A percentile compares a stretch with the other conserved stretches of the same genome.
phyloP scores from a whole-genome alignment of 2,888 invertebrate genomes.

The Asteroscopus sphinx region DNA sequence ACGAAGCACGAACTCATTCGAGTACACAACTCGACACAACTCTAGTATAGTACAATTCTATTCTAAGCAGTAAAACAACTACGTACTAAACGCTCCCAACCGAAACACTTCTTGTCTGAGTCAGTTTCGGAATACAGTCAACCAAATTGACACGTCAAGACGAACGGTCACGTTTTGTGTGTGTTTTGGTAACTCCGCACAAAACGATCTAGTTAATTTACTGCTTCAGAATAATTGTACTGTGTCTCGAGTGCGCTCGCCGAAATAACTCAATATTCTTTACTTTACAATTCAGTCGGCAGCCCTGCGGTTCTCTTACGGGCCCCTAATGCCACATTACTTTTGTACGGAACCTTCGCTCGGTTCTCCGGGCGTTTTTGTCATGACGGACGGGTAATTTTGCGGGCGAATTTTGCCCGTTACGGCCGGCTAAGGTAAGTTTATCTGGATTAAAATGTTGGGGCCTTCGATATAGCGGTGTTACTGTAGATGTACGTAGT shows the following conservation, averaged over 20 bases:
- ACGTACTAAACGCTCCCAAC: too few species aligned
- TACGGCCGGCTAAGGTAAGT: constrained; percentile 57
- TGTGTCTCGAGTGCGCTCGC: constrained; percentile 20
- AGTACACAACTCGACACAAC: constrained; percentile 25
- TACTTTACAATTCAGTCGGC: constrained; percentile 44
- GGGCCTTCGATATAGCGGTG: constrained; percentile 41
- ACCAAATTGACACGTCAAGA: too few species aligned
- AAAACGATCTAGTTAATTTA: too few species aligned
- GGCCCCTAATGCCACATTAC: constrained; percentile 64
- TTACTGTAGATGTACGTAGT: constrained; percentile 18
- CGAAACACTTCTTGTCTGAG: too few species aligned
- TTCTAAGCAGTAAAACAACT: too few species aligned
- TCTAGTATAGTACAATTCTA: background rate
- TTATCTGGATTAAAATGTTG: constrained; percentile 59
- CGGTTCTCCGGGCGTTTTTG: constrained; percentile 61
- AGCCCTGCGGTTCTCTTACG: constrained; percentile 55
- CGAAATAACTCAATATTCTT: constrained; percentile 52
- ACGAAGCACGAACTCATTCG: constrained; percentile 31
- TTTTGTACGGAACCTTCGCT: constrained; percentile 63
- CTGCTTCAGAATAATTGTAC: too few species aligned
- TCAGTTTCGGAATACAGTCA: too few species aligned
- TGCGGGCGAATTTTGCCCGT: constrained; percentile 56
- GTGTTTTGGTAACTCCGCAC: too few species aligned
- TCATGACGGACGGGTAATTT: constrained; percentile 66
- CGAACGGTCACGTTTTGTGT: too few species aligned